These are phyloP conservation scores for Halocynthia roretzi DNA, from an alignment of 23 tunicate genomes.

Conservation along the genomic window DNA sequence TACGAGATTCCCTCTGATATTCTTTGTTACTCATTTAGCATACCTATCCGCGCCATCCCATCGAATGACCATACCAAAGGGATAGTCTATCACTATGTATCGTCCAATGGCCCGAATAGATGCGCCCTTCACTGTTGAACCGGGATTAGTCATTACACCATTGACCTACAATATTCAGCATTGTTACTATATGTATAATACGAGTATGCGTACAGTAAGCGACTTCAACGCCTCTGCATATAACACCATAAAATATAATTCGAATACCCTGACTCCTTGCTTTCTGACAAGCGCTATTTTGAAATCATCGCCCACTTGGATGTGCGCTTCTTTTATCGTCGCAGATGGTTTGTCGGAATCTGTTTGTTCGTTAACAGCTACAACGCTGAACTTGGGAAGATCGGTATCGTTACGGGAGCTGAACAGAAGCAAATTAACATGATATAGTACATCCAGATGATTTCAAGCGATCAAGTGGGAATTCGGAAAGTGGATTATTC, in stretches of 20 bases:
- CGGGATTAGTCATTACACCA: constrained; percentile 42
- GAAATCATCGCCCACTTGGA: constrained; percentile 23
- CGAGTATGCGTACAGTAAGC: too few relatives aligned
- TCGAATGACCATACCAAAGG: constrained; percentile 33
- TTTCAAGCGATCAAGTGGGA: too few relatives aligned
- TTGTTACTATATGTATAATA: neutral
- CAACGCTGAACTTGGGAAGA: constrained; percentile 40
- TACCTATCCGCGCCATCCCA: constrained; percentile 70
- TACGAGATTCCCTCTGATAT: too few relatives aligned
- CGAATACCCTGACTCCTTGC: constrained; percentile 23
- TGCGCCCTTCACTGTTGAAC: constrained; percentile 40
- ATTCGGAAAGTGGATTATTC: too few relatives aligned
- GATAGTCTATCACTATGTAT: constrained; percentile 42
- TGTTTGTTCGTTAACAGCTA: constrained; percentile 38
- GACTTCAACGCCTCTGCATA: neutral
- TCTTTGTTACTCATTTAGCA: too few relatives aligned
- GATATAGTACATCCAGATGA: too few relatives aligned
- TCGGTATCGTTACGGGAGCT: neutral
- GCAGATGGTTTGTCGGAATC: constrained; percentile 16
- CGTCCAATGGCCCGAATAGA: constrained; percentile 25
- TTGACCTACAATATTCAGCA: constrained; percentile 5
- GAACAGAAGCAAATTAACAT: too few relatives aligned
- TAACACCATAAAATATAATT: neutral
- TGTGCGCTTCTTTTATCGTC: constrained; percentile 25
- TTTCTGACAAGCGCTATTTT: constrained; percentile 12